Conservation (phyloP, 2,888 invertebrate species). For the Eutolmus rufibarbis region DNA sequence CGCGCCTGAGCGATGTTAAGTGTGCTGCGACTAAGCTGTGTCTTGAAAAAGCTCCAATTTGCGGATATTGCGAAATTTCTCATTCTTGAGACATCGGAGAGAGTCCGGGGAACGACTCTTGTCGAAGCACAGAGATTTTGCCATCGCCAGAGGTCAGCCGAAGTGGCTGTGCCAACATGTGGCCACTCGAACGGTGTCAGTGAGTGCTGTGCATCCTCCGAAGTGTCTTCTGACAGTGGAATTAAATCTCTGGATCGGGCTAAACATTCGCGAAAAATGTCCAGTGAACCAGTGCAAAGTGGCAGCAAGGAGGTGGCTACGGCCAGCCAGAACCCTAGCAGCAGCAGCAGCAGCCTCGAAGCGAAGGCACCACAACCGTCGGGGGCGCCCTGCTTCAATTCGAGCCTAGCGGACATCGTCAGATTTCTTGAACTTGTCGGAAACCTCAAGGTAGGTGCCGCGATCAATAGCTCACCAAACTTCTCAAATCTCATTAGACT, state of each 20-base stretch:
- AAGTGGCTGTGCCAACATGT: neutral
- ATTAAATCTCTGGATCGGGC: neutral
- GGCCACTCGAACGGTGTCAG: neutral
- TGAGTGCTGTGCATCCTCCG: neutral
- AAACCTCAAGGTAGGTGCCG: constrained; percentile 70
- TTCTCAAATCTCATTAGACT: neutral
- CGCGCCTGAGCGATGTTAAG: constrained; percentile 33
- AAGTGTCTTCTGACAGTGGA: neutral
- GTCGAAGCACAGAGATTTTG: constrained; percentile 14
- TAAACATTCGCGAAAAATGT: neutral
- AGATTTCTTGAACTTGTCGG: constrained; percentile 78
- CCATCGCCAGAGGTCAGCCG: neutral
- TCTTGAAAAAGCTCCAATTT: constrained; percentile 39
- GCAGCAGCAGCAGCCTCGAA: neutral
- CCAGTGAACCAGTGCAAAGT: constrained; percentile 40
- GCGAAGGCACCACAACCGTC: neutral
- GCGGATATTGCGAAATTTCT: constrained; percentile 52
- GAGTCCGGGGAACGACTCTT: neutral
- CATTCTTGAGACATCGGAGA: constrained; percentile 20
- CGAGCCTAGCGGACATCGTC: constrained; percentile 58
- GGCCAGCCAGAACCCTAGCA: neutral
- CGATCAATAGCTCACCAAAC: neutral
- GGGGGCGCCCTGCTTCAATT: constrained; percentile 56
- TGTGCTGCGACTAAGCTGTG: constrained; percentile 11
- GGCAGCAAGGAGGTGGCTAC: neutral